phyloP scores from a whole-genome alignment of 2,797 vertebrate species.

The Acipenser ruthenus region DNA sequence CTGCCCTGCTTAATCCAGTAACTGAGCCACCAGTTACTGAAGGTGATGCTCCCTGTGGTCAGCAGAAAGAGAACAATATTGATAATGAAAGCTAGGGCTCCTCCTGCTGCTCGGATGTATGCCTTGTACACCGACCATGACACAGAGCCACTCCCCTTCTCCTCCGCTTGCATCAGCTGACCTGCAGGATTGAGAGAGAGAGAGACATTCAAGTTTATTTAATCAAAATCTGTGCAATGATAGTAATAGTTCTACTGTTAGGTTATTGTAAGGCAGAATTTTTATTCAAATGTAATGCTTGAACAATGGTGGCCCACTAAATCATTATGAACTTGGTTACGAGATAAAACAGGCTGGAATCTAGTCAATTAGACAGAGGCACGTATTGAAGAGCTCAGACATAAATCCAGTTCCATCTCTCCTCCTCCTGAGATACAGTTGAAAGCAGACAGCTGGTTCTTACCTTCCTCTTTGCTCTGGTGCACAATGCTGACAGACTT shows the following conservation, averaged over 20 bases:
- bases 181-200: slow-evolving; percentile 30
- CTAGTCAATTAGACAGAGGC: too few species aligned
- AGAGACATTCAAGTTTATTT: not conserved
- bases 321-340: too few species aligned
- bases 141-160: slow-evolving; percentile 58
- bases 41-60: slow-evolving; percentile 67
- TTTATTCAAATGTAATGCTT: too few species aligned
- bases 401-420: too few species aligned
- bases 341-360: too few species aligned
- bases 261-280: too few species aligned
- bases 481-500: slow-evolving; percentile 29
- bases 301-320: too few species aligned
- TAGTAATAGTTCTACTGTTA: too few species aligned
- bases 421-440: too few species aligned
- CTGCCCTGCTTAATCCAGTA: slow-evolving; percentile 73
- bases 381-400: too few species aligned
- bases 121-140: slow-evolving; percentile 56
- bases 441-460: too few species aligned
- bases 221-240: not conserved
- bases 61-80: slow-evolving; percentile 65
- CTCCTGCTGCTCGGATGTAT: slow-evolving; percentile 73
- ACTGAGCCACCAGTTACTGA: slow-evolving; percentile 78
- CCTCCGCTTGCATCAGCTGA: slow-evolving; percentile 64
- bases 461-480: slow-evolving; percentile 46
- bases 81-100: slow-evolving; percentile 51